Evolutionary conservation across 2,888 invertebrate genomes (phyloP).

Genomic region (Orchesellides sinensis): DNA sequence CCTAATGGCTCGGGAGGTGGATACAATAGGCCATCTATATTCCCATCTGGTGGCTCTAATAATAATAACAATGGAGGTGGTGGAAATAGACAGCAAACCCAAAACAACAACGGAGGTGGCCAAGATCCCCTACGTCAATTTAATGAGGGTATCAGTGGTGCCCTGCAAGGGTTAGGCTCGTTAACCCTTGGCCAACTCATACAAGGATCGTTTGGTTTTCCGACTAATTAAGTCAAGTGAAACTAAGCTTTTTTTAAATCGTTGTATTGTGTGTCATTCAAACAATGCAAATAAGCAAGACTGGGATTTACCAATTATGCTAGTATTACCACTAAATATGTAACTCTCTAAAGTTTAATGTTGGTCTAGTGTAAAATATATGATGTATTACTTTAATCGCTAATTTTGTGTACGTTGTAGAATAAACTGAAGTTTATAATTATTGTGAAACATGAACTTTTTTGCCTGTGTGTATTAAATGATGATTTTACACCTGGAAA

Average conservation of each 20-base stretch:
- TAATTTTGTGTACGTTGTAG: too few species aligned
- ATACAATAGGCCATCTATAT: background rate
- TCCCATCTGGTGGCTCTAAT: constrained; percentile 10
- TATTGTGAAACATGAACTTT: too few species aligned
- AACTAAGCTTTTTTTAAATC: background rate
- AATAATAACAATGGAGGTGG: background rate
- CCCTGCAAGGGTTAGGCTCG: constrained; percentile 17
- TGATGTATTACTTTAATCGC: too few species aligned
- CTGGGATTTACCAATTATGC: too few species aligned
- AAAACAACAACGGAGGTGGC: constrained; percentile 1
- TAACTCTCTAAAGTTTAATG: too few species aligned
- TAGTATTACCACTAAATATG: too few species aligned
- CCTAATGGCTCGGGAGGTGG: background rate
- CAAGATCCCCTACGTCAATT: constrained; percentile 27
- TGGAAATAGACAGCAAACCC: background rate
- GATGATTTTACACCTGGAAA: too few species aligned
- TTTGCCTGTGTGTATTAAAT: too few species aligned
- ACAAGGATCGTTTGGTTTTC: background rate
- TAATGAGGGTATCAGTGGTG: constrained; percentile 20
- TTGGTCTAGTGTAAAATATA: too few species aligned
- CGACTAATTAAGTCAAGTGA: background rate
- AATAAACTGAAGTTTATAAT: too few species aligned
- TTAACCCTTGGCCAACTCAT: constrained; percentile 12
- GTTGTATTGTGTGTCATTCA: too few species aligned
- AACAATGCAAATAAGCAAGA: too few species aligned